Conservation (phyloP, 2,888 invertebrate genomes). For the Coleophora flavipennella region DNA sequence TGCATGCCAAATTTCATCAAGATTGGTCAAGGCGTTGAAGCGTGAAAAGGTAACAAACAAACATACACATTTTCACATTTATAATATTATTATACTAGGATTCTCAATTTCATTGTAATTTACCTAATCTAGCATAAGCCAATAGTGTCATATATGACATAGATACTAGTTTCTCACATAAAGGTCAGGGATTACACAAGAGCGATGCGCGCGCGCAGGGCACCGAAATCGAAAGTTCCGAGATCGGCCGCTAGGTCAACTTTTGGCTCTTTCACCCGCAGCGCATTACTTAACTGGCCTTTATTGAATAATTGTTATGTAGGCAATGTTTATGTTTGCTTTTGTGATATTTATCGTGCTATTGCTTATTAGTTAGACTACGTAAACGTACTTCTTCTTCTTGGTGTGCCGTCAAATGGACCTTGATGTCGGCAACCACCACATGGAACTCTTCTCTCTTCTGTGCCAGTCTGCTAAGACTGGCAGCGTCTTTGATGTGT, state of each 20-base stretch:
- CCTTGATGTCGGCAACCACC: neutral
- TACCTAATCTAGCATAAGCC: conserved; percentile 16
- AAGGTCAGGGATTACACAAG: conserved; percentile 43
- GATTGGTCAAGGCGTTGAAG: too few species aligned
- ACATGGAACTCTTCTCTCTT: too few species aligned
- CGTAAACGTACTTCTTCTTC: too few species aligned
- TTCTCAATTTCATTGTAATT: too few species aligned
- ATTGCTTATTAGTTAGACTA: neutral
- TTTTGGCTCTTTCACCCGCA: conserved; percentile 42
- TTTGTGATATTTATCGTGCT: neutral
- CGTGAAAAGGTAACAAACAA: too few species aligned
- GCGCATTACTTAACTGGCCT: conserved; percentile 55
- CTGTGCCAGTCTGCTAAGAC: too few species aligned
- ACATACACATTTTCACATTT: too few species aligned
- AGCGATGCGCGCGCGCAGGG: conserved; percentile 17
- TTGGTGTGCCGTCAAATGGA: too few species aligned
- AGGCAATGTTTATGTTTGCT: conserved; percentile 12
- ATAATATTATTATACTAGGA: too few species aligned
- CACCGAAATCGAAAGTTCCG: conserved; percentile 47
- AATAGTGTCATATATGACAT: conserved; percentile 18
- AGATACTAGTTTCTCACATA: conserved; percentile 20
- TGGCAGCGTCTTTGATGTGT: too few species aligned
- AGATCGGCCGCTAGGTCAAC: conserved; percentile 37
- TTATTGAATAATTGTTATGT: conserved; percentile 25
- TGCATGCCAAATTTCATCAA: too few species aligned